These are phyloP conservation scores for Catocala sponsa DNA, from an alignment of 2,888 invertebrate genomes.

Conservation along the genomic window DNA sequence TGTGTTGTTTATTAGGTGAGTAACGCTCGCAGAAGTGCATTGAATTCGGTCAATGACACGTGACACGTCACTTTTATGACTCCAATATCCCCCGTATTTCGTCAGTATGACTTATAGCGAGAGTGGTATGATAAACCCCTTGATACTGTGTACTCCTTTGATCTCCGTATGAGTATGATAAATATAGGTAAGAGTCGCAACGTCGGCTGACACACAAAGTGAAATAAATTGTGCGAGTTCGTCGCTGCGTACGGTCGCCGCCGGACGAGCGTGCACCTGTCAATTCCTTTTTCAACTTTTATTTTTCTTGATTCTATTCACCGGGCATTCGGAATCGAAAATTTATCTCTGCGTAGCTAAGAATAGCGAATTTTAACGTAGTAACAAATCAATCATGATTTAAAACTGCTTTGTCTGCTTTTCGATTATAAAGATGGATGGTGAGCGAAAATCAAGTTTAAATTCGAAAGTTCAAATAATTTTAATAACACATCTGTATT, in stretches of 20 bases:
- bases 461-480: background rate
- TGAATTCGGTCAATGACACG: constrained; percentile 3
- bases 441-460: background rate
- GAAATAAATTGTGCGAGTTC: constrained; percentile 72
- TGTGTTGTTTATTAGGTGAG: background rate
- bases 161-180: constrained; percentile 27
- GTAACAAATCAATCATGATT: constrained; percentile 45
- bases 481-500: background rate
- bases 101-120: constrained; percentile 1
- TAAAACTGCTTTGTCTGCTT: constrained; percentile 28
- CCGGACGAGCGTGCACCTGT: constrained; percentile 58
- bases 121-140: constrained; percentile 4
- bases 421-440: constrained; percentile 12
- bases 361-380: constrained; percentile 34
- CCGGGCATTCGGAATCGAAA: constrained; percentile 39
- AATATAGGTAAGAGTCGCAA: constrained; percentile 32
- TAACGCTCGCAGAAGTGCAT: constrained; percentile 3
- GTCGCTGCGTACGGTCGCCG: constrained; percentile 61
- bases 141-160: constrained; percentile 13
- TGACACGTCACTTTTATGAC: constrained; percentile 5
- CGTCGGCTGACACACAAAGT: constrained; percentile 66
- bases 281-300: constrained; percentile 58
- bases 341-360: constrained; percentile 37
- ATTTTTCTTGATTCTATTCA: constrained; percentile 54
- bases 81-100: constrained; percentile 9